phyloP scores from a whole-genome alignment of 53 echinoderm and acorn worm genomes.

The Temnopleurus reevesii region DNA sequence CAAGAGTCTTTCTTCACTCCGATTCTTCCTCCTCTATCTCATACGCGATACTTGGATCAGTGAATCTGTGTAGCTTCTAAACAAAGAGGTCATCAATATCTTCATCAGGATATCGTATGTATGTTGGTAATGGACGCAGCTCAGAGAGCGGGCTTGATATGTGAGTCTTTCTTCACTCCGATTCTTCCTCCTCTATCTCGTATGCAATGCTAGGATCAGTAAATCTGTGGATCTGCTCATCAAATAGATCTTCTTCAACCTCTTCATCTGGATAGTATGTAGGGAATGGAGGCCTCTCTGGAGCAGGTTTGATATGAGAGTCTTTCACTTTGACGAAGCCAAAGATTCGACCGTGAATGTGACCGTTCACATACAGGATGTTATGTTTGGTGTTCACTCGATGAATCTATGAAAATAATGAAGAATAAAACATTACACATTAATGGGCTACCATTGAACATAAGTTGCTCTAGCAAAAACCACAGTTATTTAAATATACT shows the following conservation, averaged over 20 bases:
- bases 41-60: background rate
- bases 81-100: too few species aligned
- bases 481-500: too few species aligned
- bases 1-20: background rate
- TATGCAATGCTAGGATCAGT: conserved; percentile 71
- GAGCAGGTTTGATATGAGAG: conserved; percentile 33
- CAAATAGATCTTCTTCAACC: conserved; percentile 74
- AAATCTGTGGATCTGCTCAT: conserved; percentile 66
- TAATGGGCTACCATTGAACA: too few species aligned
- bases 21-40: background rate
- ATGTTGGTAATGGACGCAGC: background rate
- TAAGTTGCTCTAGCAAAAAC: too few species aligned
- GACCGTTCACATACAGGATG: conserved; percentile 80
- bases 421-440: too few species aligned
- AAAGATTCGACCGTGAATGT: conserved; percentile 66
- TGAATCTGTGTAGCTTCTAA: background rate
- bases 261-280: conserved; percentile 72
- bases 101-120: too few species aligned
- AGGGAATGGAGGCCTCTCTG: conserved; percentile 77
- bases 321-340: conserved; percentile 87
- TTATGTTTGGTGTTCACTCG: conserved; percentile 94
- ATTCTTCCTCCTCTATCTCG: conserved; percentile 75
- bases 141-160: background rate
- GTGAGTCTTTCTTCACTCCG: background rate
- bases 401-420: too few species aligned